These are phyloP conservation scores for Ophioderma brevispina DNA, from an alignment of 35 echinoderm and acorn worm genomes.

Conservation along the genomic window DNA sequence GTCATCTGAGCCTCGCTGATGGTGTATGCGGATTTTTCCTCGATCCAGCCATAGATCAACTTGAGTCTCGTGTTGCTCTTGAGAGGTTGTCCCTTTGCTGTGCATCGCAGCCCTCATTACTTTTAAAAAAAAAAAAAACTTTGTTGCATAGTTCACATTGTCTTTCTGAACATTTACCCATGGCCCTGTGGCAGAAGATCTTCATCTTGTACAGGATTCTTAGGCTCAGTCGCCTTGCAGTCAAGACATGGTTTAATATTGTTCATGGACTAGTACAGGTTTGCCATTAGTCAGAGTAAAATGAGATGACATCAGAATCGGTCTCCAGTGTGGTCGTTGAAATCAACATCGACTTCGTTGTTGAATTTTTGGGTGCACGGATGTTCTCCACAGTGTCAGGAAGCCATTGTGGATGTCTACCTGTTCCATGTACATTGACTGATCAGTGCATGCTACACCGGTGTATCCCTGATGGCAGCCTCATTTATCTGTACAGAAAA, in stretches of 20 bases:
- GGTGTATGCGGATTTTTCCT: neutral
- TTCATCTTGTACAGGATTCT: too few relatives aligned
- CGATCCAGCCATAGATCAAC: neutral
- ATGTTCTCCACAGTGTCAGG: constrained; percentile 25
- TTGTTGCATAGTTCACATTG: constrained; percentile 12
- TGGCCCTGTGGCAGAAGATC: neutral
- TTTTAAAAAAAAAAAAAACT: neutral
- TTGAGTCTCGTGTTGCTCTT: neutral
- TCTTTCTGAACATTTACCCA: too few relatives aligned
- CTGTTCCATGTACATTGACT: neutral
- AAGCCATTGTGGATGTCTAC: neutral
- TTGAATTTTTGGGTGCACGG: neutral
- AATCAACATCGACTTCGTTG: neutral
- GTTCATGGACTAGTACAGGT: neutral
- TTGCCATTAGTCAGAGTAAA: too few relatives aligned
- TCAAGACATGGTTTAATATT: neutral
- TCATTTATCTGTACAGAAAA: neutral
- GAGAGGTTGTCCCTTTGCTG: neutral
- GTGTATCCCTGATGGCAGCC: neutral
- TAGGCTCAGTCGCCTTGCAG: neutral
- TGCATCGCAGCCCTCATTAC: neutral
- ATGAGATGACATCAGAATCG: neutral
- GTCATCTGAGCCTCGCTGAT: neutral
- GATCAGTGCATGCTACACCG: neutral
- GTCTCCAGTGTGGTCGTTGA: neutral